phyloP scores from a whole-genome alignment of 1,140 invertebrate genomes.

The Dolichoris vasculosae region DNA sequence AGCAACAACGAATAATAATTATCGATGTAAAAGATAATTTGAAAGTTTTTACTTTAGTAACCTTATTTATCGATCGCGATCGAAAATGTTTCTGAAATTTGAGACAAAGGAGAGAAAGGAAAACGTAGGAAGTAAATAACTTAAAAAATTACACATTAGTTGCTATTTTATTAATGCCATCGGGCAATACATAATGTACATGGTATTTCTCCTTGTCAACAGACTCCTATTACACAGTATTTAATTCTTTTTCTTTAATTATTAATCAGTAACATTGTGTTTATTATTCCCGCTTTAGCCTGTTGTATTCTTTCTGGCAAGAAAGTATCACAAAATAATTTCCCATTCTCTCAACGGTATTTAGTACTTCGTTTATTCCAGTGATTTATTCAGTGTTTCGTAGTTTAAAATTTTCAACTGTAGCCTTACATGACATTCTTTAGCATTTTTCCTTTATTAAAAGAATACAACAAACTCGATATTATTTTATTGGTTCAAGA shows the following conservation, averaged over 20 bases:
- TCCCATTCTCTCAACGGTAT: constrained; percentile 71
- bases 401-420: constrained; percentile 54
- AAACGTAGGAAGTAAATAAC: background rate
- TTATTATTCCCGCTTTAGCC: constrained; percentile 69
- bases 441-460: constrained; percentile 57
- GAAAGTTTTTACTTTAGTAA: too few relatives aligned
- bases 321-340: constrained; percentile 76
- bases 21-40: too few relatives aligned
- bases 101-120: too few relatives aligned
- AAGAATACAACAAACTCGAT: constrained; percentile 73
- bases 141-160: constrained; percentile 56
- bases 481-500: constrained; percentile 62
- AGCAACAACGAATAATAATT: too few relatives aligned
- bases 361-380: constrained; percentile 68
- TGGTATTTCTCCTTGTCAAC: constrained; percentile 68
- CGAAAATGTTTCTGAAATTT: too few relatives aligned
- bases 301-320: constrained; percentile 75
- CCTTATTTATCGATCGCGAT: too few relatives aligned
- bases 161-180: constrained; percentile 60
- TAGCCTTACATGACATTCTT: constrained; percentile 55
- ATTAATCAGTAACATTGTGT: constrained; percentile 72
- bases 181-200: constrained; percentile 60
- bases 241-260: constrained; percentile 65
- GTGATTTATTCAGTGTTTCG: constrained; percentile 51
- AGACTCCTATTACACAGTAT: constrained; percentile 73